phyloP scores from a whole-genome alignment of 1,140 invertebrate genomes.

The Armadillidium nasatum region DNA sequence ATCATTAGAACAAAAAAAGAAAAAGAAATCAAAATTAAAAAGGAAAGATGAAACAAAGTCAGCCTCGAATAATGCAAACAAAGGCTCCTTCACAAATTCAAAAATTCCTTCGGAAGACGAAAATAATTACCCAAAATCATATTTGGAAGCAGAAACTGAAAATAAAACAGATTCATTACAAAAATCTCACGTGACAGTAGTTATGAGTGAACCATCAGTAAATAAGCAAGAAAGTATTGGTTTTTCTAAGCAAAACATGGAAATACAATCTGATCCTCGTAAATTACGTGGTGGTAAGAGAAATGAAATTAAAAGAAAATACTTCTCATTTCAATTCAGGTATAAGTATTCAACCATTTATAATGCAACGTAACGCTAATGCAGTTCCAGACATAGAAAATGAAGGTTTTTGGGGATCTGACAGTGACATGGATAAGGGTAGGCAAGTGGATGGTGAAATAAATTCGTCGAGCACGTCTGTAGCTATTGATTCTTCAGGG shows the following conservation, averaged over 20 bases:
- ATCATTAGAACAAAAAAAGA: constrained; percentile 27
- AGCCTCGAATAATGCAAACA: no score
- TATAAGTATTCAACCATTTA: no score
- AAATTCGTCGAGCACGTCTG: constrained; percentile 16
- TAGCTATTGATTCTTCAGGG: constrained; percentile 14
- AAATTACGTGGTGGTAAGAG: constrained; percentile 28
- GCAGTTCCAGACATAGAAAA: neutral
- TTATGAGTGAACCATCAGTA: neutral
- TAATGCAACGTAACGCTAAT: neutral
- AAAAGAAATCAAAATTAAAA: constrained; percentile 28
- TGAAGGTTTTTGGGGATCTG: constrained; percentile 15
- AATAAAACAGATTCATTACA: no score
- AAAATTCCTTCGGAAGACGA: no score
- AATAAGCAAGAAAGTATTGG: neutral
- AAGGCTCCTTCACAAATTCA: no score
- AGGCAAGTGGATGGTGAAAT: constrained; percentile 18
- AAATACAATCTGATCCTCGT: neutral
- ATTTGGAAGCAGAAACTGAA: no score
- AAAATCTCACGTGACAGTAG: neutral
- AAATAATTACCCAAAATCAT: no score
- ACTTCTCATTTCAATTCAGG: neutral
- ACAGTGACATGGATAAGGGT: constrained; percentile 31
- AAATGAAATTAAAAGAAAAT: constrained; percentile 29
- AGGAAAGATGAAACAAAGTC: neutral
- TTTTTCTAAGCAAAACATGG: neutral